A percentile compares a stretch with the other conserved stretches of the same genome.
Conservation (phyloP, 2,888 invertebrate species). For the Lagria hirta region DNA sequence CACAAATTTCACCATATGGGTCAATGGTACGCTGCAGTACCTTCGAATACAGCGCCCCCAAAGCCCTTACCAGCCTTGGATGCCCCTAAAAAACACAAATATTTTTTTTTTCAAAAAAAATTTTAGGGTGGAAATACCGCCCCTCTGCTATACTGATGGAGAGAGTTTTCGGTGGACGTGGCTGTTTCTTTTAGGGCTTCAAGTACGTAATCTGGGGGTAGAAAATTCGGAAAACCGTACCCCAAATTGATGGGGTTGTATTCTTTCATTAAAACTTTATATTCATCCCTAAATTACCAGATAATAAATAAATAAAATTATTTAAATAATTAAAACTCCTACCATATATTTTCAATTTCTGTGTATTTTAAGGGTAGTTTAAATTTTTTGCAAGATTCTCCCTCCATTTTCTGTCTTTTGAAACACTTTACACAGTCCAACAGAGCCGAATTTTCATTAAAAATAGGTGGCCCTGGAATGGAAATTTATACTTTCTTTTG, state of each 20-base stretch:
- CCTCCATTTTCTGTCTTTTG: not conserved
- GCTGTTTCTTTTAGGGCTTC: constrained; percentile 71
- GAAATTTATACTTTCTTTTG: not conserved
- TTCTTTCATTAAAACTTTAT: constrained; percentile 77
- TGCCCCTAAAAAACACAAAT: constrained; percentile 73
- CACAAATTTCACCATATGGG: constrained; percentile 80
- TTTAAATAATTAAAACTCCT: not conserved
- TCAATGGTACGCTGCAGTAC: constrained; percentile 74
- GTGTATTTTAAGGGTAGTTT: not conserved
- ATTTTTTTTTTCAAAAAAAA: not conserved
- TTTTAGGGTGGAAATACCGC: not conserved
- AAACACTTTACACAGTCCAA: constrained; percentile 4
- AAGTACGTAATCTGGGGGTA: constrained; percentile 79
- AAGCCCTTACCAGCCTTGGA: constrained; percentile 79
- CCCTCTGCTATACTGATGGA: constrained; percentile 92
- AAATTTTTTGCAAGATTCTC: not conserved
- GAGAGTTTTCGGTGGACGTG: constrained; percentile 66
- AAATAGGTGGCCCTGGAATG: not conserved
- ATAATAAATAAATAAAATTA: constrained; percentile 1
- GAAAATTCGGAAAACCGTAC: constrained; percentile 94
- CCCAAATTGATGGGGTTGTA: constrained; percentile 91
- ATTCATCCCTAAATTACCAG: constrained; percentile 77
- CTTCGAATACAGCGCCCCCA: constrained; percentile 82
- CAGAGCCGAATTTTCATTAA: not conserved
- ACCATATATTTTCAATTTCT: not conserved